These are phyloP conservation scores for Polyommatus icarus DNA, from an alignment of 2,888 invertebrate genomes.

Conservation along the genomic window DNA sequence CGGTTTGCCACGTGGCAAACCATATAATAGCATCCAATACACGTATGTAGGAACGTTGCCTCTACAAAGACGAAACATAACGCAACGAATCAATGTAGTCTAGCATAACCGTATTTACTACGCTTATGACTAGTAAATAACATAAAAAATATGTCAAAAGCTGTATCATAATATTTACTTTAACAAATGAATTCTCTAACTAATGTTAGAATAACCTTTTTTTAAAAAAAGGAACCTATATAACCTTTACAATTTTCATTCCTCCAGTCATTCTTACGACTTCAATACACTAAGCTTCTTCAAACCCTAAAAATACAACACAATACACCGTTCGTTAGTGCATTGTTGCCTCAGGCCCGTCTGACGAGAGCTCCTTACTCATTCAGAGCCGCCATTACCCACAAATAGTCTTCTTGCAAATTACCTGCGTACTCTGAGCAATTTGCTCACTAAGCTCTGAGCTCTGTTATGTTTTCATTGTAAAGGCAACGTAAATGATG, in stretches of 20 bases:
- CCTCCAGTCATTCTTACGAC: not conserved
- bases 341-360: constrained; percentile 23
- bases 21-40: too few species aligned
- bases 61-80: too few species aligned
- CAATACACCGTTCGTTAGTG: not conserved
- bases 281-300: not conserved
- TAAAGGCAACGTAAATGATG: not conserved
- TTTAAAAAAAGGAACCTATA: not conserved
- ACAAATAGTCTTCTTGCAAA: constrained; percentile 35
- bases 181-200: too few species aligned
- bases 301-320: not conserved
- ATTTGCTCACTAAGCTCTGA: not conserved
- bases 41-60: too few species aligned
- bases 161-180: too few species aligned
- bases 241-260: not conserved
- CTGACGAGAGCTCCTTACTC: constrained; percentile 37
- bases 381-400: constrained; percentile 39
- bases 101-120: too few species aligned
- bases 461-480: not conserved
- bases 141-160: too few species aligned
- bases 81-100: too few species aligned
- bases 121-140: too few species aligned
- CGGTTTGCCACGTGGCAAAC: too few species aligned
- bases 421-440: constrained; percentile 34
- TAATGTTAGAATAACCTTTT: too few species aligned